Conservation (phyloP, 2,113 vertebrate species). For the Callionymus lyra region DNA sequence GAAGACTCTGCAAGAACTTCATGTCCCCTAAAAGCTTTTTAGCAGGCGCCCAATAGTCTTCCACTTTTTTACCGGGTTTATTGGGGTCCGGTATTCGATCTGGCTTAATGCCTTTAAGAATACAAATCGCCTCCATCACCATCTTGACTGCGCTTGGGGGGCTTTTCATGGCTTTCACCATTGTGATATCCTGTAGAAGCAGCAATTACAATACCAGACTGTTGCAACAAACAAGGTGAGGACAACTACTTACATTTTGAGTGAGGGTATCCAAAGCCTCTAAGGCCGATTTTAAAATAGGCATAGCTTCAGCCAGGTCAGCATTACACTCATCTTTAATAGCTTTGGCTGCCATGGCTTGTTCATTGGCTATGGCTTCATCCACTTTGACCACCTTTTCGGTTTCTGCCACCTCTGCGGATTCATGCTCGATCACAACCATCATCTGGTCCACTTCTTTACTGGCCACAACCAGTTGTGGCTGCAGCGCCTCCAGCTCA, state of each 20-base stretch:
- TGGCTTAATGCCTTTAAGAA: conserved; percentile 84
- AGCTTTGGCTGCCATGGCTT: conserved; percentile 82
- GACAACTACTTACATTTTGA: conserved; percentile 60
- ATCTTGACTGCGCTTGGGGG: conserved; percentile 82
- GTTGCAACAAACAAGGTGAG: too few relatives aligned
- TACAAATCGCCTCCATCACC: conserved; percentile 90
- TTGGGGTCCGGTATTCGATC: conserved; percentile 80
- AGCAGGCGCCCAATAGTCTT: conserved; percentile 88
- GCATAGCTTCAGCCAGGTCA: conserved; percentile 77
- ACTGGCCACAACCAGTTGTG: conserved; percentile 76
- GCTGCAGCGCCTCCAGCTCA: conserved; percentile 81
- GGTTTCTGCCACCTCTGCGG: conserved; percentile 79
- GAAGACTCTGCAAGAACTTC: conserved; percentile 82
- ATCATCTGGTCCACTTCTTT: conserved; percentile 82
- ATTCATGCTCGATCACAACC: conserved; percentile 76
- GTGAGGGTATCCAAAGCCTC: conserved; percentile 80
- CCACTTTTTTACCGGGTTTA: conserved; percentile 78
- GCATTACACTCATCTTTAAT: conserved; percentile 90
- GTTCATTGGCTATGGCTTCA: conserved; percentile 75
- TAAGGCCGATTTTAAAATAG: conserved; percentile 76
- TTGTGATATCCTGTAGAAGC: conserved; percentile 78
- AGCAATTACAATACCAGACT: conserved; percentile 1
- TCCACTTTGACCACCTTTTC: conserved; percentile 82
- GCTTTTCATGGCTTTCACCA: conserved; percentile 91
- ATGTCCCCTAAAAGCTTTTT: conserved; percentile 85